These are phyloP conservation scores for Danio rerio DNA, from an alignment of 2,113 vertebrate species.

Conservation along the genomic window GRCz12tu NC_133193.1:43008001-43008500, in stretches of 20 bases:
- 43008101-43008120: too few species aligned
- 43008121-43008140: too few species aligned
- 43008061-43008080: too few species aligned
- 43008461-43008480: constrained; percentile 12
- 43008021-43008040: too few species aligned
- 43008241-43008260: neutral
- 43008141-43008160: too few species aligned
- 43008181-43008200: neutral
- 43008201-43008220: neutral
- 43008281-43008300: neutral
- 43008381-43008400: neutral
- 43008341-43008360: neutral
- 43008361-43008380: neutral
- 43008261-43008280: neutral
- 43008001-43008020: too few species aligned
- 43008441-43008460: constrained; percentile 20
- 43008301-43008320: neutral
- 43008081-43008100: too few species aligned
- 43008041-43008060: too few species aligned
- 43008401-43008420: neutral
- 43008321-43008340: neutral
- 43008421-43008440: neutral
- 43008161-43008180: too few species aligned
- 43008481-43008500: constrained; percentile 28
- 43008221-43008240: neutral